phyloP scores from a whole-genome alignment of 2,113 vertebrate species.

The Microcebus ravelobensis region DNA sequence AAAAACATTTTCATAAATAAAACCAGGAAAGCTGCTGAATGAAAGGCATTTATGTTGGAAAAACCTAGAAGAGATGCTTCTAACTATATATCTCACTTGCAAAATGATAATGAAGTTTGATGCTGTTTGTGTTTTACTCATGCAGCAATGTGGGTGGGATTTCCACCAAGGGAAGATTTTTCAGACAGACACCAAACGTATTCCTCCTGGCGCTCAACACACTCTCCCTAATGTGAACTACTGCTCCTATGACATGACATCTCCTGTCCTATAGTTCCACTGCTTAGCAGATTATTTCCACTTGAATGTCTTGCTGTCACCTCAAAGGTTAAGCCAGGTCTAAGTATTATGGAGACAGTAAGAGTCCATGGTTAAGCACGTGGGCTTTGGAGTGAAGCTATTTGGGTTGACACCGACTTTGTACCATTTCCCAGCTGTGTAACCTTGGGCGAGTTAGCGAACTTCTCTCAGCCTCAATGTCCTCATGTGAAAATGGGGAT shows the following conservation, averaged over 20 bases:
- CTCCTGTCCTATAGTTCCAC: fast-evolving
- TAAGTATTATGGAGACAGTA: background rate
- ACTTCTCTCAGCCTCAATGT: background rate
- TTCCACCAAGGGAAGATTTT: background rate
- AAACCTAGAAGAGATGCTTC: background rate
- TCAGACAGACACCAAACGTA: background rate
- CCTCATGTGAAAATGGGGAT: background rate
- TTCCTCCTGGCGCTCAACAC: background rate
- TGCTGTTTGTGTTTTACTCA: background rate
- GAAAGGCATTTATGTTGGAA: background rate
- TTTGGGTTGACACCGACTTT: background rate
- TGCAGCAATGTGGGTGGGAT: background rate
- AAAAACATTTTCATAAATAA: background rate
- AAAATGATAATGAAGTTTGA: background rate
- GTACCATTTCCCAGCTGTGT: background rate
- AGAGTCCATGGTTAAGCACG: fast-evolving
- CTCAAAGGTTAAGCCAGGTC: background rate
- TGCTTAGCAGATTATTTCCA: background rate
- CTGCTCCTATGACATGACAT: fast-evolving
- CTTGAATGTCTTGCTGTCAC: background rate
- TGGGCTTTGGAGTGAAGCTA: background rate
- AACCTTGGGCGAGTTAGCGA: background rate
- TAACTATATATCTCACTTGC: background rate
- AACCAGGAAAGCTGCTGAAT: background rate
- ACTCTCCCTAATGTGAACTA: background rate